Percentiles rank a stretch among this genome's conserved stretches.
These are phyloP conservation scores for Hirtodrosophila alboralis DNA, from an alignment of 2,888 invertebrate species.

Conservation along the genomic window DNA sequence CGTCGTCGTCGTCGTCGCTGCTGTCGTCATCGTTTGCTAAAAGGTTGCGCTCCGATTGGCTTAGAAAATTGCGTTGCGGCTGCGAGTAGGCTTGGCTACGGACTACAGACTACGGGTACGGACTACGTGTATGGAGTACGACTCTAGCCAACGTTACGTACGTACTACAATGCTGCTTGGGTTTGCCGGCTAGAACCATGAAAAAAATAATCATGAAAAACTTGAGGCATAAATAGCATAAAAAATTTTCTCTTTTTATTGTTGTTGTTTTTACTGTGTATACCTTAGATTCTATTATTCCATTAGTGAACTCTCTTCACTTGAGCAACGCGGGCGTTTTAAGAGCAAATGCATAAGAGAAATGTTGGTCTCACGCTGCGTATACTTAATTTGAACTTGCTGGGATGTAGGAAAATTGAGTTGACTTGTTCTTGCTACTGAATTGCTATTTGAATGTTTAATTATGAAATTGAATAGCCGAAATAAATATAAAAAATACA, in stretches of 20 bases:
- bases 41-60: conserved; percentile 80
- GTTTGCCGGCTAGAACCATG: conserved; percentile 19
- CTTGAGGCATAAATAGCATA: conserved; percentile 26
- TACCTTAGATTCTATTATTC: conserved; percentile 3
- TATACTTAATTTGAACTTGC: conserved; percentile 48
- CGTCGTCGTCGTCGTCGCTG: conserved; percentile 50
- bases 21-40: conserved; percentile 49
- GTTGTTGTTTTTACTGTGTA: not conserved
- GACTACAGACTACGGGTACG: conserved; percentile 18
- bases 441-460: conserved; percentile 1
- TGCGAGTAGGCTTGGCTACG: conserved; percentile 81
- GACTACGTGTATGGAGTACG: conserved; percentile 3
- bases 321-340: conserved; percentile 27
- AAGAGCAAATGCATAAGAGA: conserved; percentile 49
- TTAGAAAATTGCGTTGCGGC: conserved; percentile 81
- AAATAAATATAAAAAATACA: too few species aligned
- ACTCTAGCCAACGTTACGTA: conserved; percentile 12
- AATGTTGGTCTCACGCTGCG: conserved; percentile 37
- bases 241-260: conserved; percentile 12
- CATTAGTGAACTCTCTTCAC: conserved; percentile 32
- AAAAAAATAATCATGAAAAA: conserved; percentile 39
- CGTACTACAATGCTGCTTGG: conserved; percentile 16
- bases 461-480: not conserved
- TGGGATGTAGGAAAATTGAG: not conserved
- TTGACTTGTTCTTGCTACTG: not conserved